Evolutionary conservation across 2,797 vertebrate species (phyloP), one percentile per base, ranked within the genome.

Genomic region (Phataginus tricuspis): DNA sequence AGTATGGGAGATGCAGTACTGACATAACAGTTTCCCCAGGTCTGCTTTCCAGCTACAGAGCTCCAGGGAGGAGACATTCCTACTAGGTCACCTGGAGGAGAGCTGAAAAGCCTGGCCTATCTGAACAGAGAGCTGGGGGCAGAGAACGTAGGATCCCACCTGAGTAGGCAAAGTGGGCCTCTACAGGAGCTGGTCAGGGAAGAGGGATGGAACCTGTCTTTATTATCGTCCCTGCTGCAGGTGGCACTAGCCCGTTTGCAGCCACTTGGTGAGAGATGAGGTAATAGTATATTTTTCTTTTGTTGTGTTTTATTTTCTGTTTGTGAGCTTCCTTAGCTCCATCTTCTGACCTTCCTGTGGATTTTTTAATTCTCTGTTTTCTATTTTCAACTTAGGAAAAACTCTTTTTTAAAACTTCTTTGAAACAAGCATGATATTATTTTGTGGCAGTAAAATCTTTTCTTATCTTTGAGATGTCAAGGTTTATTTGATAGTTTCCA

Each of bases 41-140:
- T 53, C 42, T 63, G 3, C 10, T 31, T 27, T 66, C 49, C 6
- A 66, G 34, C 34, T 39, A 10, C 45, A 45, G 45, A 45, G 45
- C 1, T 63, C 69, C 42, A 21, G 11, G 63, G 11, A 75, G 57
- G 23, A 4, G 45, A 45, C 45, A 27, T 49, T 37, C 34, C n/a
- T 39, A 21, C 5, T 19, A 19, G 13, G 27, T 18, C 49, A 19
- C 59, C n/a, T 18, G 18, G 29, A 34, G 53, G 27, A 42, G n/a
- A 45, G 18, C 6, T 12, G 18, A 75, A 21, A 68, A 61, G 19
- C 23, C 12, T 91, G 39, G 11, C 21, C n/a, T 88, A 13, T 12
- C 2, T 16, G 21, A 77, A 59, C 2, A 3, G 29, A 39, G 2
- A 15, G 10, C 19, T 3, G 19, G 15, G 57, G 31, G 0, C 57